Conservation (phyloP, 2,888 invertebrate species). For the Lucinisca nassula region DNA sequence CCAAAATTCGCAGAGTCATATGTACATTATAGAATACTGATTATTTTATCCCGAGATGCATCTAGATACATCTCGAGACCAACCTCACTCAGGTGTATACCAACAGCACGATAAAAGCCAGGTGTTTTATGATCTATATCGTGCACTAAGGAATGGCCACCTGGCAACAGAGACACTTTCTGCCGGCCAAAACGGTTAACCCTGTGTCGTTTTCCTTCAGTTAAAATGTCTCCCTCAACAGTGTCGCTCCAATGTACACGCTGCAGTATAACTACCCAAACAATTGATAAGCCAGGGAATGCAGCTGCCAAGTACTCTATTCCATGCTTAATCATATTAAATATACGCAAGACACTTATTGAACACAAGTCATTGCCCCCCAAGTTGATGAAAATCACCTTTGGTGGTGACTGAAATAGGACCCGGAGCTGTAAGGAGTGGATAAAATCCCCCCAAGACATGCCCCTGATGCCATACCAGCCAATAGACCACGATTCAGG, state of each 20-base stretch:
- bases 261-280: background rate
- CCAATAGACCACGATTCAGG: background rate
- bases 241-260: no score
- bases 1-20: background rate
- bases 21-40: background rate
- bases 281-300: no score
- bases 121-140: slow-evolving; percentile 1
- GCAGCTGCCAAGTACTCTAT: no score
- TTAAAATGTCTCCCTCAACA: no score
- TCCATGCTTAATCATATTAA: no score
- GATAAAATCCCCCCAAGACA: background rate
- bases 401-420: no score
- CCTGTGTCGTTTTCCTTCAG: background rate
- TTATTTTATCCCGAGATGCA: background rate
- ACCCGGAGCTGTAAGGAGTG: no score
- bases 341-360: no score
- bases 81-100: background rate
- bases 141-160: background rate
- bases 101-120: background rate
- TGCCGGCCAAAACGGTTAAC: slow-evolving; percentile 10
- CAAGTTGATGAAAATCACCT: no score
- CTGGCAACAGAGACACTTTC: background rate
- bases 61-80: slow-evolving; percentile 7
- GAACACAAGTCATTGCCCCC: no score
- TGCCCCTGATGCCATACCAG: background rate